These are phyloP conservation scores for Emesis castigata DNA, from an alignment of 2,888 invertebrate species.

Conservation along the genomic window DNA sequence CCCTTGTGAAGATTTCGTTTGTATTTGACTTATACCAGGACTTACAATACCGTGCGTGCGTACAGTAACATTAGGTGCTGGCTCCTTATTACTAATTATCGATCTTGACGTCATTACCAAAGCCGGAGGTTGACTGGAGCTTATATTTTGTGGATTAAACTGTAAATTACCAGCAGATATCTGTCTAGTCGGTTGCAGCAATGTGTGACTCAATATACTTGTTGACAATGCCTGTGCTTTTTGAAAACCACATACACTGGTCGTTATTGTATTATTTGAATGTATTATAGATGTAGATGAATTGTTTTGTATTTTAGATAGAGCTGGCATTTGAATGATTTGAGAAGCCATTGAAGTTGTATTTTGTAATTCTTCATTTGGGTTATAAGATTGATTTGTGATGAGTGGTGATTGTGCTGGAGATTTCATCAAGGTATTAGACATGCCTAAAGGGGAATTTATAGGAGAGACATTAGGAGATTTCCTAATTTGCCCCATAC, in stretches of 20 bases:
- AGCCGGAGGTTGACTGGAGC: constrained; percentile 85
- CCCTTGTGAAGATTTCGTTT: constrained; percentile 77
- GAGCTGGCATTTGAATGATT: constrained; percentile 85
- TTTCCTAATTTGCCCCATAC: constrained; percentile 80
- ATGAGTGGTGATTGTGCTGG: constrained; percentile 81
- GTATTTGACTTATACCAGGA: constrained; percentile 80
- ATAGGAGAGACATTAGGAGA: constrained; percentile 84
- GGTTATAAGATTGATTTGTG: constrained; percentile 76
- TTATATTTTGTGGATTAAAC: constrained; percentile 83
- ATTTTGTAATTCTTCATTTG: constrained; percentile 75
- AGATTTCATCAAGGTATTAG: constrained; percentile 81
- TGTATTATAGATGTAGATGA: constrained; percentile 79
- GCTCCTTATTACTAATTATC: constrained; percentile 80
- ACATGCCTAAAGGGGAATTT: constrained; percentile 80
- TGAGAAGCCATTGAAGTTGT: constrained; percentile 78
- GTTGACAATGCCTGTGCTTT: constrained; percentile 81
- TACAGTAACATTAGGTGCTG: constrained; percentile 82
- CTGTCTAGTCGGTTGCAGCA: constrained; percentile 83
- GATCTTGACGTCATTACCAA: constrained; percentile 85
- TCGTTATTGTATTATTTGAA: constrained; percentile 79
- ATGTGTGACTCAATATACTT: constrained; percentile 84
- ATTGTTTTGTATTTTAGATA: constrained; percentile 82
- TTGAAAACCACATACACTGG: constrained; percentile 79
- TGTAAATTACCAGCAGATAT: constrained; percentile 78
- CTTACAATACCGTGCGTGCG: constrained; percentile 83